phyloP scores from a whole-genome alignment of 2,113 vertebrate species.

The Mus musculus region DNA sequence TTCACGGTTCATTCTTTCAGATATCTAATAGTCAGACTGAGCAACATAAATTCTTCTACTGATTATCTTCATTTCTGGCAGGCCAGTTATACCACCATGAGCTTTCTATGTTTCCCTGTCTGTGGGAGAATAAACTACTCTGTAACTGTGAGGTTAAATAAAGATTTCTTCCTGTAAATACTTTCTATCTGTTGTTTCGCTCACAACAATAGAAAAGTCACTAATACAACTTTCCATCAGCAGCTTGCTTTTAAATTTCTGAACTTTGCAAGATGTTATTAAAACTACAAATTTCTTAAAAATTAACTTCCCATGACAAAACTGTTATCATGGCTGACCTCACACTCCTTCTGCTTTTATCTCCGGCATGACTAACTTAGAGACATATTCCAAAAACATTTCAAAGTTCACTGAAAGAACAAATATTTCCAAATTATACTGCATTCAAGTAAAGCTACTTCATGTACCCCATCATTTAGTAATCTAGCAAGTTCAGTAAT shows the following conservation, averaged over 20 bases:
- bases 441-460: background rate
- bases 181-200: background rate
- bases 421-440: background rate
- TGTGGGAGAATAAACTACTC: background rate
- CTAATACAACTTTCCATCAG: background rate
- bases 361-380: background rate
- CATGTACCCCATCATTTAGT: background rate
- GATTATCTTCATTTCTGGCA: background rate
- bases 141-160: background rate
- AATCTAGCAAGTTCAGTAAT: background rate
- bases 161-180: background rate
- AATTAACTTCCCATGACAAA: background rate
- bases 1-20: background rate
- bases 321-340: background rate
- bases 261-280: background rate
- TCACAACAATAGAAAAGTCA: no score
- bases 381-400: background rate
- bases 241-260: background rate
- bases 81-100: background rate
- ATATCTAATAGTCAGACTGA: background rate
- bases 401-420: background rate
- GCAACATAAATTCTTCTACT: background rate
- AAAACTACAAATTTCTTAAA: background rate
- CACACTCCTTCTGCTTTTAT: background rate
- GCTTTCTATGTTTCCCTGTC: background rate